Evolutionary conservation across 1,140 invertebrate species (phyloP).

Genomic region (Scaptomyza graminum): DNA sequence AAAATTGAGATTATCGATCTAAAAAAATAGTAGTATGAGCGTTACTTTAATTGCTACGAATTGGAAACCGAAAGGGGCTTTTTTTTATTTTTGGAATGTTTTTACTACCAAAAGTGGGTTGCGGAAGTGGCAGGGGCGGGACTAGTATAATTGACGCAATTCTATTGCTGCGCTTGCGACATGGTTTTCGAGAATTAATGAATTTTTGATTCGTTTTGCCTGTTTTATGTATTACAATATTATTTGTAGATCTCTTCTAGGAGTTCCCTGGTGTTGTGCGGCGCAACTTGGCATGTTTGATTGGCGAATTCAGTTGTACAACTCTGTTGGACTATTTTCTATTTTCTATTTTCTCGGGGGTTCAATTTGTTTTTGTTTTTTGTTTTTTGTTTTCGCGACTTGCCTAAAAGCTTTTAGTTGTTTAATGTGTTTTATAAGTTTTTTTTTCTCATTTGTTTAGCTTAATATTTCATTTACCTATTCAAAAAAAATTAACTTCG

Average conservation of each 20-base stretch:
- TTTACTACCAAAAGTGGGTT: background rate
- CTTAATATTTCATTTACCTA: slow-evolving; percentile 25
- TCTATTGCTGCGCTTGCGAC: slow-evolving; percentile 5
- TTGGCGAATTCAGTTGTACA: slow-evolving; percentile 42
- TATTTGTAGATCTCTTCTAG: slow-evolving; percentile 49
- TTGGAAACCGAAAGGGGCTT: background rate
- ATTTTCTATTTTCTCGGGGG: background rate
- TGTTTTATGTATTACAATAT: background rate
- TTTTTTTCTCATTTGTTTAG: slow-evolving; percentile 27
- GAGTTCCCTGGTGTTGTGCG: slow-evolving; percentile 35
- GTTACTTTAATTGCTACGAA: background rate
- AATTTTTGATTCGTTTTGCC: background rate
- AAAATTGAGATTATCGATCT: background rate
- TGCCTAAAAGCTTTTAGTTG: slow-evolving; percentile 54
- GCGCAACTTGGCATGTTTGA: slow-evolving; percentile 32
- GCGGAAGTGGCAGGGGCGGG: background rate
- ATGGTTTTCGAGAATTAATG: background rate
- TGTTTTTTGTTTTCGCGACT: slow-evolving; percentile 35
- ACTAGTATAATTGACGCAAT: slow-evolving; percentile 10
- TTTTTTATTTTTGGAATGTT: background rate
- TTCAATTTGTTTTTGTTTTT: background rate
- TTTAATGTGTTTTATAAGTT: slow-evolving; percentile 21
- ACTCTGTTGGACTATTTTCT: slow-evolving; percentile 20
- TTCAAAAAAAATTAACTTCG: slow-evolving; percentile 63
- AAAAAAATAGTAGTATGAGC: no score